A percentile compares a stretch with the other conserved stretches of the same genome.
Evolutionary conservation across 2,888 invertebrate genomes (phyloP).

Genomic region (Neoaliturus tenellus): DNA sequence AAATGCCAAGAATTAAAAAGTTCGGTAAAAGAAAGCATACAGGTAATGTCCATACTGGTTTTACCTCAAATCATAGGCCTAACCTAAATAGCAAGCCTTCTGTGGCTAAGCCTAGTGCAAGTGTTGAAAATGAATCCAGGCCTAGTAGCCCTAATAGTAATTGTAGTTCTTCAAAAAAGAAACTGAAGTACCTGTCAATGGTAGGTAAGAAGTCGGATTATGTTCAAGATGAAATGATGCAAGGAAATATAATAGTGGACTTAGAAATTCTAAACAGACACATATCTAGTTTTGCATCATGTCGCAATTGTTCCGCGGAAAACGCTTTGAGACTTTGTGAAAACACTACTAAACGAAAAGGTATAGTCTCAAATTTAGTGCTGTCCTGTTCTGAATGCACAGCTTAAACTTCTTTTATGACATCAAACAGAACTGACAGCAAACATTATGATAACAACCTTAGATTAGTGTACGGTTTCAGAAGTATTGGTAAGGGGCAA

Average conservation of each 20-base stretch:
- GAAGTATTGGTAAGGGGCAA: slow-evolving; percentile 40
- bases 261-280: slow-evolving; percentile 3
- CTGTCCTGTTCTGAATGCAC: not conserved
- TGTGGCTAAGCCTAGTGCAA: not conserved
- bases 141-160: too few relatives aligned
- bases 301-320: not conserved
- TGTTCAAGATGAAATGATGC: slow-evolving; percentile 1
- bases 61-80: not conserved
- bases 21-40: too few relatives aligned
- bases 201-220: not conserved
- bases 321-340: slow-evolving; percentile 9
- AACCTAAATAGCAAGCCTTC: not conserved
- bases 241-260: slow-evolving; percentile 36
- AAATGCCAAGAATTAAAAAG: not conserved
- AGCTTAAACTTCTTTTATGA: slow-evolving; percentile 9
- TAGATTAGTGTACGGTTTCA: slow-evolving; percentile 27
- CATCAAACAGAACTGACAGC: slow-evolving; percentile 14
- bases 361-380: slow-evolving; percentile 1
- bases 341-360: not conserved
- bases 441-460: slow-evolving; percentile 20
- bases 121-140: too few relatives aligned
- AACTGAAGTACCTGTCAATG: not conserved
- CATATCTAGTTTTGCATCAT: slow-evolving; percentile 16
- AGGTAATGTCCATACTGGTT: not conserved
- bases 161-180: not conserved